A percentile compares a stretch with the other conserved stretches of the same genome.
phyloP scores from a whole-genome alignment of 2,797 vertebrate genomes.

The Parauchenoglanis punctatus region DNA sequence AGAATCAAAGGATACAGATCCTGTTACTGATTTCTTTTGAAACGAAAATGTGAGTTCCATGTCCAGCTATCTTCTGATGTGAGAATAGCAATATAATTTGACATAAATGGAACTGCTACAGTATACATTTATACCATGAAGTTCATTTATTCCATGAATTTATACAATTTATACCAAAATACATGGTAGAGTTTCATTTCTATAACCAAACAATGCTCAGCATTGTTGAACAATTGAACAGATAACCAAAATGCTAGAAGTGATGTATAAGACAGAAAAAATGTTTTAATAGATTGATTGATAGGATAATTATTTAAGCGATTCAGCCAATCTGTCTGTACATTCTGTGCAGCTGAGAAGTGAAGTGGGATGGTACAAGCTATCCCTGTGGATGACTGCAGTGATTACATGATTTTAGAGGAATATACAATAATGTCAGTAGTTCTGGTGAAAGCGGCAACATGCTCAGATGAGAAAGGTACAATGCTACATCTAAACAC shows the following conservation, averaged over 20 bases:
- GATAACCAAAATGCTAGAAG: not conserved
- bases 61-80: slow-evolving; percentile 24
- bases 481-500: not conserved
- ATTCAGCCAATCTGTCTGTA: not conserved
- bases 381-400: not conserved
- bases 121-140: no score
- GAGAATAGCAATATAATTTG: slow-evolving; percentile 65
- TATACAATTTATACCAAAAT: not conserved
- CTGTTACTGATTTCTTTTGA: slow-evolving; percentile 52
- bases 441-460: not conserved
- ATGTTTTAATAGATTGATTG: not conserved
- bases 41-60: slow-evolving; percentile 28
- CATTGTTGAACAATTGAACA: not conserved
- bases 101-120: slow-evolving; percentile 36
- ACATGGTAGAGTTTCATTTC: not conserved
- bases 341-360: not conserved
- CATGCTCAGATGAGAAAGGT: not conserved
- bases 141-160: no score
- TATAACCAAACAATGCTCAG: not conserved
- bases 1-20: slow-evolving; percentile 55
- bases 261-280: not conserved
- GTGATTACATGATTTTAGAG: no score
- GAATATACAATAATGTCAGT: not conserved
- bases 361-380: not conserved
- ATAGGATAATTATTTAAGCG: not conserved